These are phyloP conservation scores for Metridium senile DNA, from an alignment of 92 coral and sea anemone species.

Conservation along the genomic window DNA sequence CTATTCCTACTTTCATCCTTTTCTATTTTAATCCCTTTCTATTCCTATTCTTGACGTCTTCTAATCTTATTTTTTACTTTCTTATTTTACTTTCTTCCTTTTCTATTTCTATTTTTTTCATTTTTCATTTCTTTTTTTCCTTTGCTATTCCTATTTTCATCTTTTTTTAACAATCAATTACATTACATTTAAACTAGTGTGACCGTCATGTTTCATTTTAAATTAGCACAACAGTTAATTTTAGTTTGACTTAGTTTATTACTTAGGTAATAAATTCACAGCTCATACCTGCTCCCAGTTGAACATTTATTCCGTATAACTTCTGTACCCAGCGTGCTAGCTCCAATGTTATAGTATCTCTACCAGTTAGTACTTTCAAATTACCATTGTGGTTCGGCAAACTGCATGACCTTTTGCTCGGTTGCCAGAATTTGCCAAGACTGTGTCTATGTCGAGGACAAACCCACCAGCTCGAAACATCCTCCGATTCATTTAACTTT, in stretches of 20 bases:
- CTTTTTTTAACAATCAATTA: background rate
- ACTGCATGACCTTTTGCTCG: constrained; percentile 2
- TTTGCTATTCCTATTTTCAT: background rate
- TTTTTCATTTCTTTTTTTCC: background rate
- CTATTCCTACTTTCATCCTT: no score
- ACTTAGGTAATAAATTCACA: background rate
- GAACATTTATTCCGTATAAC: constrained; percentile 16
- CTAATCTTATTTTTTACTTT: no score
- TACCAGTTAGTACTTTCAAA: constrained; percentile 3
- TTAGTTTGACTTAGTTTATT: background rate
- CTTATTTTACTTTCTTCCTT: no score
- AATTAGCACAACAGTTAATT: background rate
- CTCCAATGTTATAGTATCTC: constrained; percentile 12
- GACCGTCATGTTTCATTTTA: background rate
- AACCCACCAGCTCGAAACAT: constrained; percentile 5
- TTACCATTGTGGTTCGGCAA: constrained; percentile 4
- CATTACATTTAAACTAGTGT: background rate
- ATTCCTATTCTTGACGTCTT: no score
- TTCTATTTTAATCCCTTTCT: no score
- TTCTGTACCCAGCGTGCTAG: constrained; percentile 9
- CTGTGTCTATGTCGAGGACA: no score
- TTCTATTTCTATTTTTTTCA: background rate
- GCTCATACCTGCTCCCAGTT: constrained; percentile 33
- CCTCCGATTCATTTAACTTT: background rate
- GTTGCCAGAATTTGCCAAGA: constrained; percentile 27